Evolutionary conservation across 1,140 invertebrate species (phyloP), one percentile per base, ranked within the genome.

Genomic region (Macrobrachium nipponense): DNA sequence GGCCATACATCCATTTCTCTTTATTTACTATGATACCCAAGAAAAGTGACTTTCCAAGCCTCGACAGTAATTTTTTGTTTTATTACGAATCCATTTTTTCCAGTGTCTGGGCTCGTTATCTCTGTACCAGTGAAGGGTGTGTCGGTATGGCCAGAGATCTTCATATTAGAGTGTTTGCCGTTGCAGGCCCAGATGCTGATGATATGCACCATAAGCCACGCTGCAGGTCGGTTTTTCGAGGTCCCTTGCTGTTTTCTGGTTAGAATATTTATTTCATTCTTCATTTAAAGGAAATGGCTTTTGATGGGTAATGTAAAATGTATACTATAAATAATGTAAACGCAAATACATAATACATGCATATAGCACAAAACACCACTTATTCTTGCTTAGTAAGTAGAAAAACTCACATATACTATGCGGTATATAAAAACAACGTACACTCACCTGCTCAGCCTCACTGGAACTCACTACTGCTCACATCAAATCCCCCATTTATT

Each of bases 81-180:
- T 36, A 36, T 36, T 36, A 36, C 27, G 27, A 36, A 36, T 36
- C 27, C 27, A 36, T 36, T 36, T 36, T 36, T 58, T 70, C 15
- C 77, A 88, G 87, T 59, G 73, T 75, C 60, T 88, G 87, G 87
- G 87, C 76, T 5, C 77, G 87, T n/a, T 88, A 86, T 61, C 17
- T 80, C n/a, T 88, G 87, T 70, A 79, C 62, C 76, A 80, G 76
- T 44, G 20, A 36, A 2, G 77, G 59, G 18, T 88, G 87, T 70
- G 78, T 85, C 23, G 82, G 87, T 18, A 81, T 60, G 10, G 76
- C 66, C 59, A 7, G 82, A n/a, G 87, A 86, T 79, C 59, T 88
- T 12, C 87, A 88, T 59, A 79, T 88, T 15, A 73, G 87, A 59
- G 70, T 78, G 66, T 84, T 84, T 62, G 61, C 43, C 43, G 62